Evolutionary conservation across 2,113 vertebrate species (phyloP).

Genomic region (Anhinga rufa): DNA sequence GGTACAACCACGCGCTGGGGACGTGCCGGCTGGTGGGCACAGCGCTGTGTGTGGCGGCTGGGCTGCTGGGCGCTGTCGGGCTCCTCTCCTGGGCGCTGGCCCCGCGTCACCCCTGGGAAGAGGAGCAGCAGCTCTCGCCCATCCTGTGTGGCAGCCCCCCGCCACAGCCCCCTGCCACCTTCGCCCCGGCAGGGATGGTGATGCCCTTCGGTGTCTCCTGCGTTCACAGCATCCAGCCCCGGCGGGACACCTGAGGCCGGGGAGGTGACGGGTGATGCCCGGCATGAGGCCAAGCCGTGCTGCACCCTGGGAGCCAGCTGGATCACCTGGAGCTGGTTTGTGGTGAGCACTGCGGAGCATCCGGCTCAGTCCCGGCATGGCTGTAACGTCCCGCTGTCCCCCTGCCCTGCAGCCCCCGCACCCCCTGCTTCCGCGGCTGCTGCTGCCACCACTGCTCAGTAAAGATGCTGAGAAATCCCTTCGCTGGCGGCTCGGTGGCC

Average conservation of each 20-base stretch:
- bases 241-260: neutral
- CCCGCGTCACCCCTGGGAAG: neutral
- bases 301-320: neutral
- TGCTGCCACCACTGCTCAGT: neutral
- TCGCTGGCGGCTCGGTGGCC: neutral
- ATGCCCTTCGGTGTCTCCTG: neutral
- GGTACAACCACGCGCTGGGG: conserved; percentile 54
- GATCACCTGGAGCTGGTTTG: neutral
- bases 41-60: neutral
- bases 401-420: neutral
- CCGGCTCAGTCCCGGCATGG: neutral
- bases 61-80: conserved; percentile 26
- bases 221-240: conserved; percentile 47
- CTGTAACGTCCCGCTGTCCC: fast-evolving
- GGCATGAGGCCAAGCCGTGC: neutral
- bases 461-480: neutral
- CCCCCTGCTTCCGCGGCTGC: neutral
- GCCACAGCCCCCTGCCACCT: neutral
- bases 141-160: neutral
- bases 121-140: conserved; percentile 27
- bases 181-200: fast-evolving
- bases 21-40: conserved; percentile 52
- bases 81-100: neutral
- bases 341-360: neutral
- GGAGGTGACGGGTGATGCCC: neutral